These are phyloP conservation scores for Anthrax anthrax DNA, from an alignment of 2,888 invertebrate species.

Conservation along the genomic window DNA sequence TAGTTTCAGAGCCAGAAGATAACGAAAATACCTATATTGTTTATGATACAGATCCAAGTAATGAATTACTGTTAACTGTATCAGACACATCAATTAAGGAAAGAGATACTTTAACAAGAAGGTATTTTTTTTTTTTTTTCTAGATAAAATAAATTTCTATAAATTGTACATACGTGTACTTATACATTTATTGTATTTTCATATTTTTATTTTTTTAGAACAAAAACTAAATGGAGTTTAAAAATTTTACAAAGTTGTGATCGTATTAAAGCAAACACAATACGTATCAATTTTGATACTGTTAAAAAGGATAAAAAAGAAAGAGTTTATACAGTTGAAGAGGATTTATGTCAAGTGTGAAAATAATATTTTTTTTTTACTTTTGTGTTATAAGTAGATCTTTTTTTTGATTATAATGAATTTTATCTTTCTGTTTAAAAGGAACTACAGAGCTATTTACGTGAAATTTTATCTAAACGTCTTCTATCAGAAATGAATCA, in stretches of 20 bases:
- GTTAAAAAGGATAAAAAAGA: slow-evolving; percentile 41
- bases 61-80: slow-evolving; percentile 36
- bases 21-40: slow-evolving; percentile 31
- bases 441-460: slow-evolving; percentile 36
- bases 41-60: slow-evolving; percentile 22
- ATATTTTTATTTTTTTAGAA: slow-evolving; percentile 17
- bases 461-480: slow-evolving; percentile 35
- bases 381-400: neutral
- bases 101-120: slow-evolving; percentile 34
- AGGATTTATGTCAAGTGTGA: slow-evolving; percentile 39
- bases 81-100: slow-evolving; percentile 39
- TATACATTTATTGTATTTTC: too few species aligned
- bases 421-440: slow-evolving; percentile 15
- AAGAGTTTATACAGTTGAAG: slow-evolving; percentile 42
- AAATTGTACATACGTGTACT: neutral
- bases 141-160: too few species aligned
- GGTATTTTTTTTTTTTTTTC: too few species aligned
- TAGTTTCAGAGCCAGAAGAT: slow-evolving; percentile 32
- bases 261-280: slow-evolving; percentile 33
- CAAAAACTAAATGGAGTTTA: slow-evolving; percentile 38
- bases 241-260: slow-evolving; percentile 39
- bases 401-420: neutral
- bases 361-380: neutral
- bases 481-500: slow-evolving; percentile 38
- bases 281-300: slow-evolving; percentile 48